These are phyloP conservation scores for Macrotrachela quadricornifera DNA, from an alignment of 1,140 invertebrate species.

Conservation along the genomic window DNA sequence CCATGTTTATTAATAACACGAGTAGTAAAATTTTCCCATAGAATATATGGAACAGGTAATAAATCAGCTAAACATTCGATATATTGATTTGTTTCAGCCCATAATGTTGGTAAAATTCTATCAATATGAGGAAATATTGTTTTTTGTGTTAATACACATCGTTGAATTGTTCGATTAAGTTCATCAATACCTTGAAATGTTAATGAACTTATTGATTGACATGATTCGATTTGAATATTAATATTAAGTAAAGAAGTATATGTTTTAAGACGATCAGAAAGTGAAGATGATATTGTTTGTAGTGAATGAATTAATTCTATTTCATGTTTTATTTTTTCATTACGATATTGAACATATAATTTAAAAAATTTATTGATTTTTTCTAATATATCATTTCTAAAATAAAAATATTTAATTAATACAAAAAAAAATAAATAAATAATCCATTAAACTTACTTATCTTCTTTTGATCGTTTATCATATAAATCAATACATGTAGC, in stretches of 20 bases:
- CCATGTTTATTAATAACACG: conserved; percentile 20
- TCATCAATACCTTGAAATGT: conserved; percentile 16
- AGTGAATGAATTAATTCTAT: conserved; percentile 17
- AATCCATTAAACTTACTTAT: too few relatives aligned
- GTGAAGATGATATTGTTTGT: conserved; percentile 17
- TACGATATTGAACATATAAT: not conserved
- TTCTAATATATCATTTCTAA: not conserved
- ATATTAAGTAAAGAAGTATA: conserved; percentile 17
- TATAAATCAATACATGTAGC: too few relatives aligned
- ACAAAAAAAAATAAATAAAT: too few relatives aligned
- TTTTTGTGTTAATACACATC: conserved; percentile 13
- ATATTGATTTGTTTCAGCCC: conserved; percentile 21
- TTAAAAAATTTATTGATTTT: not conserved
- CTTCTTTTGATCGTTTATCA: too few relatives aligned
- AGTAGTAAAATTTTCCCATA: conserved; percentile 15
- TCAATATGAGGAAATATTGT: conserved; percentile 20
- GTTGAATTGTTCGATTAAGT: conserved; percentile 15
- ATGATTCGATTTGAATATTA: conserved; percentile 15
- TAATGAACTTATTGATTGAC: conserved; percentile 17
- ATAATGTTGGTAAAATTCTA: conserved; percentile 20
- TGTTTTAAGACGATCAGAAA: conserved; percentile 19
- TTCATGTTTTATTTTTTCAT: conserved; percentile 12
- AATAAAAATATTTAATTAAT: too few relatives aligned
- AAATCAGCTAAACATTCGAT: conserved; percentile 19
- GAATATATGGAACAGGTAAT: conserved; percentile 18